Evolutionary conservation across 2,888 invertebrate species (phyloP), one percentile per base, ranked within the genome.

Genomic region (Empis livida): DNA sequence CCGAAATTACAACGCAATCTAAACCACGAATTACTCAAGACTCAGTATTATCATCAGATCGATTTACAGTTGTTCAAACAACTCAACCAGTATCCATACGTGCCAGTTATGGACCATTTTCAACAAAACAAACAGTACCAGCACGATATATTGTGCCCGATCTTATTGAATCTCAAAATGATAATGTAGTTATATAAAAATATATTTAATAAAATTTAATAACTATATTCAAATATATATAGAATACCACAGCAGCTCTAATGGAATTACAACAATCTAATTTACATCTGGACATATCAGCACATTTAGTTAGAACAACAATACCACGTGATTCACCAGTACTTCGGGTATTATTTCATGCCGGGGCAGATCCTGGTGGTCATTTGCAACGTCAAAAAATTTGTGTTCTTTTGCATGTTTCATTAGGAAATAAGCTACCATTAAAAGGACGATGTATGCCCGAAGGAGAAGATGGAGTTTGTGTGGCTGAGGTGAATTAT

Each of bases 61-160:
- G 88, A 53, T 93, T 94, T 67, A 89, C 92, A 48, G 87, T 95
- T 35, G 83, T 94, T 58, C 89, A 92, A 67, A 90, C 89, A 37
- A 86, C 89, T 42, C 85, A 90, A 56, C 89, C 93, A 20, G 89
- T 90, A 31, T 90, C 91, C 20, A 86, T 95, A 39, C 77, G 92
- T 50, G 93, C 93, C 43, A 88, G 86, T 38, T 93, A 93, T 64
- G 95, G 94, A 5, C 94, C 94, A 9, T 94, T 94, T 71, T 90
- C 90, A 57, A 93, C 92, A 46, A 92, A 92, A 63, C 92, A 94
- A 71, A 92, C 92, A 1, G 91, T 94, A 37, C 91, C 92, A 37
- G 89, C 91, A 2, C 76, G 69, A 43, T 90, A 88, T 63, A 84
- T 91, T 51, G 88, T 91, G 44, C 89, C 90, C 8, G 90, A 91